Evolutionary conservation across 2,113 vertebrate genomes (phyloP), one percentile per base, ranked within the genome.

Genomic region (Corythaeola cristata): DNA sequence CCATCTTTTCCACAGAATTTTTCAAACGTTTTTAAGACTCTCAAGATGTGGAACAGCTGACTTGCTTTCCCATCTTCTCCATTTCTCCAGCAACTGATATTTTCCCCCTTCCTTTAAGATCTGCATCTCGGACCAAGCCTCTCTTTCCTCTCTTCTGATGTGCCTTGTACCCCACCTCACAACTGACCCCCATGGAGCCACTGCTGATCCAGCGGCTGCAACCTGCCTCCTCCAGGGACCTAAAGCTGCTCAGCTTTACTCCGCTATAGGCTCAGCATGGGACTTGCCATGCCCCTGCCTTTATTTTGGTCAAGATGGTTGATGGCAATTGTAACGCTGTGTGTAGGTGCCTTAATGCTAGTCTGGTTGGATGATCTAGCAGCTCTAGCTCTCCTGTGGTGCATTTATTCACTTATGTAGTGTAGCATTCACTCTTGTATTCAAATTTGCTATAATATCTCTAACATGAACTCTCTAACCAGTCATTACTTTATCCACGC

Each of bases 191-290:
- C 5, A 2, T 0, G 15, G 60, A 86, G 21, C 35, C 26, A 21
- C 32, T 1, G n/a, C 37, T 63, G 23, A 9, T 9, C 35, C 58
- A 7, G 50, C 1, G 3, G 28, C 19, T 68, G 47, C 17, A 27
- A 5, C 14, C 3, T 30, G 21, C 13, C 37, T 58, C 58, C 63
- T 68, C 44, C 20, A 8, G 63, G 30, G 20, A 27, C 44, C n/a
- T 3, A 3, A 35, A 16, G 15, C 41, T 19, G 56, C 60, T 53
- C 1, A 3, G 55, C 27, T 78, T 44, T 52, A 21, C 78, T 37
- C 59, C 0, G 5, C 4, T 1, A 1, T 5, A 24, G 33, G 28
- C 59, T 85, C 24, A 20, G 33, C 0, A 0, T 10, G 32, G 67
- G n/a, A 63, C 64, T 62, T 75, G 49, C 35, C 8, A 4, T 2